phyloP scores from a whole-genome alignment of 2,888 invertebrate species.

The Melikaiella ostensackeni region DNA sequence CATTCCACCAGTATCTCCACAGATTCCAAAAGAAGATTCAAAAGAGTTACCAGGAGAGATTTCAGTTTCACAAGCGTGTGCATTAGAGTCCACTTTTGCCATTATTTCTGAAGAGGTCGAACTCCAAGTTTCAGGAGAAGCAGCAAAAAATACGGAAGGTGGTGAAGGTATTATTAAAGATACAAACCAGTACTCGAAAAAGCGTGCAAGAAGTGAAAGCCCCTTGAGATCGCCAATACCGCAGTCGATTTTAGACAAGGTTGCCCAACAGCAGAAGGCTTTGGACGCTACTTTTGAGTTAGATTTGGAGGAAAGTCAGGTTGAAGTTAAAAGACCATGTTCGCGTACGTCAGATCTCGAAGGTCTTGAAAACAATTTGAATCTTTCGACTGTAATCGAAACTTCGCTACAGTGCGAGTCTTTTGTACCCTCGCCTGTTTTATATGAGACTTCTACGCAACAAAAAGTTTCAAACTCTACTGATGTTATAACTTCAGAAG shows the following conservation, averaged over 20 bases:
- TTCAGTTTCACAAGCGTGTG: not conserved
- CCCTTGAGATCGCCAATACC: not conserved
- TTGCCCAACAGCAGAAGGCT: conserved; percentile 23
- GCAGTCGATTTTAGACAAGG: conserved; percentile 31
- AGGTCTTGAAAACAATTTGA: not conserved
- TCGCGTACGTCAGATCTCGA: not conserved
- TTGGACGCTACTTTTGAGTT: conserved; percentile 5
- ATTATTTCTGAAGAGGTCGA: not conserved
- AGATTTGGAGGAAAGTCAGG: not conserved
- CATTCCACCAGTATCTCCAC: not conserved
- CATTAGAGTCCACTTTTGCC: not conserved
- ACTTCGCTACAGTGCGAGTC: not conserved
- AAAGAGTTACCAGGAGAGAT: not conserved
- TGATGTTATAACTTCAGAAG: not conserved
- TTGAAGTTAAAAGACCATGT: not conserved
- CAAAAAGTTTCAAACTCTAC: not conserved
- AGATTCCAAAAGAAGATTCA: not conserved
- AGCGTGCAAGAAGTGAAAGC: not conserved
- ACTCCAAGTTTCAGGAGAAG: not conserved
- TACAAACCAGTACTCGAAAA: not conserved
- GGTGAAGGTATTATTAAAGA: not conserved
- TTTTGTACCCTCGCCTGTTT: not conserved
- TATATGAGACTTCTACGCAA: not conserved
- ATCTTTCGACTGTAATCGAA: conserved; percentile 5
- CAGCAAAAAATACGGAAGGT: not conserved